Percentiles rank a stretch among this genome's conserved stretches.
These are phyloP conservation scores for Clanis bilineata DNA, from an alignment of 2,888 invertebrate species.

Conservation along the genomic window DNA sequence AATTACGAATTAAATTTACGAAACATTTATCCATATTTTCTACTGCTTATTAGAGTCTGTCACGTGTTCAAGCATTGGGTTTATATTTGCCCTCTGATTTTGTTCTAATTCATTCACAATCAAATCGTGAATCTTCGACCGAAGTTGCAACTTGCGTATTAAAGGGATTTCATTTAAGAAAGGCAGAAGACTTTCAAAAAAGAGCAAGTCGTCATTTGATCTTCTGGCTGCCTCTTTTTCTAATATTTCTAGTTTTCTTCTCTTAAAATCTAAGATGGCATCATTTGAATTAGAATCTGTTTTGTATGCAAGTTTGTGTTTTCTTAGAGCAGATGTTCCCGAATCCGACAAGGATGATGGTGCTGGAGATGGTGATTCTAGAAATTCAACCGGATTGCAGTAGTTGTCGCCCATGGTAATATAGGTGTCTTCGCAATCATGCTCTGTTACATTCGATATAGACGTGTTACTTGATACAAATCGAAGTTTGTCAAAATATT, in stretches of 20 bases:
- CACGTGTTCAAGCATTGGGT: background rate
- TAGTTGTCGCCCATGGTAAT: background rate
- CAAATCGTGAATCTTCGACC: slow-evolving; percentile 37
- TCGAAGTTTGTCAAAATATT: slow-evolving; percentile 11
- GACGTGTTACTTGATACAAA: background rate
- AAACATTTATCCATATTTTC: background rate
- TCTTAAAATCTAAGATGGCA: background rate
- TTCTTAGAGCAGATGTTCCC: background rate
- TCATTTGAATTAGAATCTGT: background rate
- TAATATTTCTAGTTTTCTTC: slow-evolving; percentile 13
- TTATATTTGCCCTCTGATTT: slow-evolving; percentile 22
- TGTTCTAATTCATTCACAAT: slow-evolving; percentile 34
- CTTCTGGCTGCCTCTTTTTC: slow-evolving; percentile 8
- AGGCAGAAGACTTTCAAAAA: slow-evolving; percentile 38
- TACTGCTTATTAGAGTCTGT: background rate
- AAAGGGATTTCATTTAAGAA: slow-evolving; percentile 34
- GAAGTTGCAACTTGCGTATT: slow-evolving; percentile 31
- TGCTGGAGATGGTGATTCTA: background rate
- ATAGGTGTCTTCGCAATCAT: background rate
- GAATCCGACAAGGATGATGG: slow-evolving; percentile 10
- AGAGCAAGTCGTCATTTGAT: slow-evolving; percentile 27
- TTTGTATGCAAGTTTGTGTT: background rate
- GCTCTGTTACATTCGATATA: background rate
- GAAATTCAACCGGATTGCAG: background rate
- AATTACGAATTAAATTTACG: background rate